phyloP scores from a whole-genome alignment of 1,140 invertebrate species.

The Meloidogyne chitwoodi region DNA sequence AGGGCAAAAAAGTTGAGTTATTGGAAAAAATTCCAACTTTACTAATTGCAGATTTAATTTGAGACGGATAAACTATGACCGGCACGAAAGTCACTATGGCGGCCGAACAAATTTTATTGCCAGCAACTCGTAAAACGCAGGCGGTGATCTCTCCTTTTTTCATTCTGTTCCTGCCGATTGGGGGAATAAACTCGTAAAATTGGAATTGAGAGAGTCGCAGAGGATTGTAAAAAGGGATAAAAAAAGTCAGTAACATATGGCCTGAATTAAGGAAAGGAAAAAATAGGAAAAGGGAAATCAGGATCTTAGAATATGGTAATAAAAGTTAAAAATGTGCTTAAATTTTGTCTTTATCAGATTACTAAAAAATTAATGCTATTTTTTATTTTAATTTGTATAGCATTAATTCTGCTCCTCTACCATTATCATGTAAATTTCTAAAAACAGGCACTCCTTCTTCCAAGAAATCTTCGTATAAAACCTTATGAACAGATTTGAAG shows the following conservation, averaged over 20 bases:
- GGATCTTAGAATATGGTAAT: neutral
- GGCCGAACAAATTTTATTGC: neutral
- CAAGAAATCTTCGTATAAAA: conserved; percentile 1
- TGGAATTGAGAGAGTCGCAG: neutral
- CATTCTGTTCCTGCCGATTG: neutral
- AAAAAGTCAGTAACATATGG: neutral
- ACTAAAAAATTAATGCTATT: neutral
- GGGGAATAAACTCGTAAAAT: neutral
- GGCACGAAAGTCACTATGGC: neutral
- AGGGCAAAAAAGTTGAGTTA: neutral
- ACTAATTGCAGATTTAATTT: neutral
- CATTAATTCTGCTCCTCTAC: conserved; percentile 11
- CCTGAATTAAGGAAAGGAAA: neutral
- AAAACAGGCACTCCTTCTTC: conserved; percentile 13
- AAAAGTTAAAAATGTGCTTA: neutral
- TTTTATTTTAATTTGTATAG: neutral
- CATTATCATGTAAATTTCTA: conserved; percentile 9
- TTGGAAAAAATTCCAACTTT: neutral
- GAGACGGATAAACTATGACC: neutral
- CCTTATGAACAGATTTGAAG: neutral
- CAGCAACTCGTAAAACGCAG: neutral
- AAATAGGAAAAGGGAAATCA: neutral
- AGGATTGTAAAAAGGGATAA: neutral
- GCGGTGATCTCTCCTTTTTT: neutral
- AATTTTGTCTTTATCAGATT: neutral